phyloP scores from a whole-genome alignment of 2,888 invertebrate species.

The Agelastica alni region DNA sequence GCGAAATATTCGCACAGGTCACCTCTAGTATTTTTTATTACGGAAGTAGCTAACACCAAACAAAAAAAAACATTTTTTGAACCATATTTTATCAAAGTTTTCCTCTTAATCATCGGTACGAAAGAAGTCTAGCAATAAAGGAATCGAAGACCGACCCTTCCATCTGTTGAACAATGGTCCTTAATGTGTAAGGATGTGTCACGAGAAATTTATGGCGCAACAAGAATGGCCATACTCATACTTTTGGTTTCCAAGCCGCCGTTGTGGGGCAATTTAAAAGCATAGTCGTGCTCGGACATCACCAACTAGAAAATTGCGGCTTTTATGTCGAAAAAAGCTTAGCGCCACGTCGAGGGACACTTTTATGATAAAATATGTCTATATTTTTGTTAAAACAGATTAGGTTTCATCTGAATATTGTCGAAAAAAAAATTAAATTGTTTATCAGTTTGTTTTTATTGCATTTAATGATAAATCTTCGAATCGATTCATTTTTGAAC shows the following conservation, averaged over 20 bases:
- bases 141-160: conserved; percentile 19
- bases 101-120: no score
- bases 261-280: conserved; percentile 30
- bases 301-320: conserved; percentile 6
- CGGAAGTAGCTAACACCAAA: no score
- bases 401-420: background rate
- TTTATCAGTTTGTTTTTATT: background rate
- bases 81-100: no score
- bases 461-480: no score
- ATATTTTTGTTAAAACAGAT: conserved; percentile 3
- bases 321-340: conserved; percentile 1
- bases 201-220: conserved; percentile 23
- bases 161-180: conserved; percentile 24
- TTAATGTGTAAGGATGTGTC: conserved; percentile 22
- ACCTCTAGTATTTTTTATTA: no score
- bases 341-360: background rate
- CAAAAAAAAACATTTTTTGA: no score
- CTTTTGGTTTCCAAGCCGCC: conserved; percentile 13
- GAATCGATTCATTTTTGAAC: background rate
- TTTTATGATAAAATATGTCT: conserved; percentile 2
- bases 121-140: no score
- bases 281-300: conserved; percentile 28
- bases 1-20: no score
- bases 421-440: background rate
- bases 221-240: conserved; percentile 20